Percentiles rank a stretch among this genome's conserved stretches.
These are phyloP conservation scores for Crioceris asparagi DNA, from an alignment of 2,888 invertebrate genomes.

Conservation along the genomic window DNA sequence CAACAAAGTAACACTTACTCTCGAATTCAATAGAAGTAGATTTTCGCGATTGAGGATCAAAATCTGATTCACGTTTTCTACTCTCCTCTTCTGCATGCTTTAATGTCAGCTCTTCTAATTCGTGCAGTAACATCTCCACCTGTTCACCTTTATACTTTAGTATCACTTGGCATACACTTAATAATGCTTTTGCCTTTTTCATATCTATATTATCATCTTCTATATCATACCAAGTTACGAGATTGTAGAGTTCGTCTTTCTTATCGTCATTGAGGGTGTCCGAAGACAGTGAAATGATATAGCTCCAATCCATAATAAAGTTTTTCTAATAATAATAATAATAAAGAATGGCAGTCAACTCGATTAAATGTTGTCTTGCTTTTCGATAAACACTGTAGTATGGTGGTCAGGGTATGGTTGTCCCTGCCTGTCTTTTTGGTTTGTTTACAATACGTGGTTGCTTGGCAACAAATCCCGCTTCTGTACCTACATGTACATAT, in stretches of 20 bases:
- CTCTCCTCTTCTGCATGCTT: conserved; percentile 39
- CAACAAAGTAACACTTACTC: conserved; percentile 32
- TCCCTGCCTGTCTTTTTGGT: no score
- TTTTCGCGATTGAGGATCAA: conserved; percentile 30
- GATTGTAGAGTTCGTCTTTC: conserved; percentile 53
- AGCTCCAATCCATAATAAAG: conserved; percentile 50
- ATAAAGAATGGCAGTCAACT: no score
- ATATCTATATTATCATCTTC: conserved; percentile 47
- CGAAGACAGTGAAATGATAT: conserved; percentile 45
- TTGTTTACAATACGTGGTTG: no score
- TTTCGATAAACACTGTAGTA: no score
- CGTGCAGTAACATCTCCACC: conserved; percentile 43
- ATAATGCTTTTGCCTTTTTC: conserved; percentile 45
- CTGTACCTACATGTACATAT: no score
- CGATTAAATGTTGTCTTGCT: no score
- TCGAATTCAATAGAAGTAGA: conserved; percentile 27
- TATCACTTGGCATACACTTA: conserved; percentile 55
- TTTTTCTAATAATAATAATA: no score
- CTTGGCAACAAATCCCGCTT: no score
- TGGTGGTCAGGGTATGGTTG: no score
- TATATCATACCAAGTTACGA: conserved; percentile 48
- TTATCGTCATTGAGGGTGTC: conserved; percentile 47
- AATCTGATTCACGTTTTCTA: conserved; percentile 27
- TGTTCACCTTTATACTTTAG: conserved; percentile 59
- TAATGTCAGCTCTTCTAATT: conserved; percentile 42